Base-by-base conservation (phyloP, 2,113 vertebrate species). In the Ameiurus melas region DNA sequence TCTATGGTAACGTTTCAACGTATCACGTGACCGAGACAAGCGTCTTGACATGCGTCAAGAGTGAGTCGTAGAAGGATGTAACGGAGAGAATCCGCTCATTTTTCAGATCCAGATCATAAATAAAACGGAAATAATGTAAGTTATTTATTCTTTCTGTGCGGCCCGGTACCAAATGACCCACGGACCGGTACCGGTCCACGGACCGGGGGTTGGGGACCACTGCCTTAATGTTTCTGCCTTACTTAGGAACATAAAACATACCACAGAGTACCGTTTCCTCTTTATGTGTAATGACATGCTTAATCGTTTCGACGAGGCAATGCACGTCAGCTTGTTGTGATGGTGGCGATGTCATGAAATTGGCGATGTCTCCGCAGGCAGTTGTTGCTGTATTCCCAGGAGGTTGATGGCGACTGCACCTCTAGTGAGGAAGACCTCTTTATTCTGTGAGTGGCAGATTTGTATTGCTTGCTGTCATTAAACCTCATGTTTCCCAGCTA, bases 401-500 rank as follows among this genome's bases (percentile, higher is more conserved):
- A 99, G 92, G 97, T 99, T 85, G 97, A 96, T 43, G 97, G 95
- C 81, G 97, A 99, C 83, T 97, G 96, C 92, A 96, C 92, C 33
- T 96, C 97, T 19, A 99, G 96, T 60, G 98, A 99, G 94, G 98
- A 99, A 94, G 98, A 99, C 90, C 98, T 99, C 79, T 99, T 99
- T 81, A 98, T 99, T 89, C 92, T 99, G 98, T 99, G 92, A 99
- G 98, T 98, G 53, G 17, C 64, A 75, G 17, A 83, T 43, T 39
- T 89, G 5, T 33, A 36, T 43, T 12, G 22, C 36, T 81, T 78
- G 25, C 43, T 47, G 27, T 78, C 12, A 78, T 78, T 7, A 10
- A 73, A 73, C 36, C 36, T 39, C 36, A 43, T 73, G 5, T 73
- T 73, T 43, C 70, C 70, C 33, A 73, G 9, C 36, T 39, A 9